Evolutionary conservation across 2,888 invertebrate genomes (phyloP).

Genomic region (Unio delphinus): DNA sequence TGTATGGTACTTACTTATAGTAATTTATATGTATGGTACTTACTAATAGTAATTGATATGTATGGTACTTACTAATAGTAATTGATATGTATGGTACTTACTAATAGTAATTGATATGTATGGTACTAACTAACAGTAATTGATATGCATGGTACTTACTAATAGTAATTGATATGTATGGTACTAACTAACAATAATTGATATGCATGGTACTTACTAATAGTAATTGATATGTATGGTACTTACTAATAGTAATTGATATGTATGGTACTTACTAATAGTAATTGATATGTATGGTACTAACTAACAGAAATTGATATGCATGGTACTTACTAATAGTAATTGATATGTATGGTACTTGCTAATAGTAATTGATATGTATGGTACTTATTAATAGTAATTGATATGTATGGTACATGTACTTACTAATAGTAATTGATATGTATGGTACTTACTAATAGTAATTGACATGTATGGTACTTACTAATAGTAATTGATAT

Average conservation of each 20-base stretch:
- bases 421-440: too few species aligned
- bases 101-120: conserved; percentile 38
- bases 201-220: conserved; percentile 41
- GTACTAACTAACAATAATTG: conserved; percentile 8
- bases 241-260: not conserved
- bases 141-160: conserved; percentile 22
- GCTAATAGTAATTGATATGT: conserved; percentile 29
- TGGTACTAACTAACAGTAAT: too few species aligned
- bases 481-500: too few species aligned
- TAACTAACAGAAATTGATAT: not conserved
- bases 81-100: conserved; percentile 26
- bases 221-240: conserved; percentile 27
- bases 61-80: too few species aligned
- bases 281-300: conserved; percentile 20
- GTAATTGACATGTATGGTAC: too few species aligned
- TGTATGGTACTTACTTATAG: too few species aligned
- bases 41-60: too few species aligned
- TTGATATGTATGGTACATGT: too few species aligned
- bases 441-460: too few species aligned
- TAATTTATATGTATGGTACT: too few species aligned
- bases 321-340: conserved; percentile 47
- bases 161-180: conserved; percentile 4
- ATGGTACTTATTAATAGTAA: too few species aligned
- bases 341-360: conserved; percentile 33
- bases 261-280: conserved; percentile 44